Evolutionary conservation across 2,113 vertebrate genomes (phyloP).

Genomic region (Cervus canadensis): DNA sequence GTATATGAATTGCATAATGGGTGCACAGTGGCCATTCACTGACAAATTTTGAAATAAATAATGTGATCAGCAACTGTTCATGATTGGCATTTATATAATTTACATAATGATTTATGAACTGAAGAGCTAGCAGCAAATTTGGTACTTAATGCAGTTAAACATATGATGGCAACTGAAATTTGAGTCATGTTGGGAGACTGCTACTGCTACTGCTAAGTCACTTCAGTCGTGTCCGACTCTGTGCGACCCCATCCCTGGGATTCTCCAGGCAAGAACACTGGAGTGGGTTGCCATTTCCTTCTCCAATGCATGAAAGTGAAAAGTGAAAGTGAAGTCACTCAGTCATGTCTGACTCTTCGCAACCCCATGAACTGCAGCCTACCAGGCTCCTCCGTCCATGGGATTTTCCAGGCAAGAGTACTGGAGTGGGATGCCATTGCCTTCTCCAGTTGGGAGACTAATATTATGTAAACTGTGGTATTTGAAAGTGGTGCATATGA

Average conservation of each 20-base stretch:
- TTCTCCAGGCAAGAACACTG: no score
- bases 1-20: background rate
- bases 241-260: no score
- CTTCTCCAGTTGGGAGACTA: background rate
- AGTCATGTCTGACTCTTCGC: no score
- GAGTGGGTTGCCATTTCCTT: no score
- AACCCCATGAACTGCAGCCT: no score
- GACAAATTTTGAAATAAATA: background rate
- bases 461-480: background rate
- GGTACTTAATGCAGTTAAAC: conserved; percentile 14
- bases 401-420: no score
- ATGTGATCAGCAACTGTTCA: background rate
- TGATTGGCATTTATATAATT: background rate
- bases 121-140: background rate
- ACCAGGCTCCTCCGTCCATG: no score
- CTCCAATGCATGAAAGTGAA: no score
- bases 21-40: background rate
- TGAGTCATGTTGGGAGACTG: background rate
- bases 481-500: background rate
- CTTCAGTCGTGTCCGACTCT: no score
- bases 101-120: background rate
- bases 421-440: no score
- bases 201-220: no score
- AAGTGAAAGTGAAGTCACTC: no score
- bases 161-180: background rate